Percentiles rank a stretch among this genome's conserved stretches.
Conservation (phyloP, 2,888 invertebrate species). For the Diploptera punctata region DNA sequence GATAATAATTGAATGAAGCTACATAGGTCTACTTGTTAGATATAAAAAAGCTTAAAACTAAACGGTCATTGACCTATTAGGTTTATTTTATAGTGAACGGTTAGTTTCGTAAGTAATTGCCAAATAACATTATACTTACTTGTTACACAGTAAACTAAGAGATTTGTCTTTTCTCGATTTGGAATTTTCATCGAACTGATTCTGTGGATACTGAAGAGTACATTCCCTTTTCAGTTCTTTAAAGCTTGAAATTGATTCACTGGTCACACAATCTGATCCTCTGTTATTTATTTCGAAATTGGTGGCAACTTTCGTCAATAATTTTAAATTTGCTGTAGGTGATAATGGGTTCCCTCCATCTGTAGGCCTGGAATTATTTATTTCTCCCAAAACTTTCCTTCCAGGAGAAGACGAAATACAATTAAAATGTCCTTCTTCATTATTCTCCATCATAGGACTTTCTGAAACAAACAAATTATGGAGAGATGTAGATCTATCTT, state of each 20-base stretch:
- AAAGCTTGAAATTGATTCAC: neutral
- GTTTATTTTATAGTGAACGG: too few relatives aligned
- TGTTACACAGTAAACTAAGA: constrained; percentile 65
- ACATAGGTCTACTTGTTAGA: too few relatives aligned
- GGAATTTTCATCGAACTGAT: constrained; percentile 51
- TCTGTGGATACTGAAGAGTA: neutral
- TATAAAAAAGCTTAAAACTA: too few relatives aligned
- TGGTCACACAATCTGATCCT: too few relatives aligned
- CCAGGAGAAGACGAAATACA: constrained; percentile 56
- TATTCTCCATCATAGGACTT: neutral
- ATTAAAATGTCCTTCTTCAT: too few relatives aligned
- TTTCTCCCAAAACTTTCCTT: constrained; percentile 62
- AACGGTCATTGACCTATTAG: too few relatives aligned
- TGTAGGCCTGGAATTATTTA: constrained; percentile 57
- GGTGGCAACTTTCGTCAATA: constrained; percentile 69
- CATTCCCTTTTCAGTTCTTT: neutral
- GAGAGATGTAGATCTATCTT: neutral
- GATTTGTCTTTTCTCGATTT: constrained; percentile 63
- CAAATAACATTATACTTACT: too few relatives aligned
- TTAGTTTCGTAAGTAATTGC: too few relatives aligned
- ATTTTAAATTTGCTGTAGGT: constrained; percentile 71
- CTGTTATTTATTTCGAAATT: constrained; percentile 49
- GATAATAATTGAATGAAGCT: too few relatives aligned
- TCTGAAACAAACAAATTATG: neutral
- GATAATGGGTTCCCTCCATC: constrained; percentile 58